Evolutionary conservation across 37 sponge, comb jelly and placozoan genomes (phyloP), one percentile per base, ranked within the genome.

Genomic region (Lycopodina hypogea): DNA sequence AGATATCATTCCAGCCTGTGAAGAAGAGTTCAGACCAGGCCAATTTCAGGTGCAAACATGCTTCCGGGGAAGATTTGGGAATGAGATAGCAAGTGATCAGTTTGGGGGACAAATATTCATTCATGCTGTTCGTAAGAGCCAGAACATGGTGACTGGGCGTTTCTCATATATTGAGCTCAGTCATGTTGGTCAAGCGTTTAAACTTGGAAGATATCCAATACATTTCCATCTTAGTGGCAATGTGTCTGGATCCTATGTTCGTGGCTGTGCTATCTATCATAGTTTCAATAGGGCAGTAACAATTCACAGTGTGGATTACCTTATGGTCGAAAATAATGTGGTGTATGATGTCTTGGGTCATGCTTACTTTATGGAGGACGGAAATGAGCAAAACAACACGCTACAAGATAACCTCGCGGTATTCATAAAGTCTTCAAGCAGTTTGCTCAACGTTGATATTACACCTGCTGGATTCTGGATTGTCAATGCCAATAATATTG

Each of bases 71-170:
- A 76, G 95, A 22, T 97, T 94, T 65, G 95, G 97, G 3, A 81
- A 67, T 28, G 93, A 91, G 68, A 63, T 77, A 8, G 75, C 76
- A 22, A 85, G 72, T 42, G 97, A 97, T 42, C 88, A 94, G 74
- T 97, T 97, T 79, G 97, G 97, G n/a, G 87, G 89, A 22, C 95
- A 97, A 50, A 92, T 97, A 53, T 94, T 97, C 93, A 81, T 97
- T 50, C 93, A 92, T 78, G 90, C 91, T 26, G 72, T 71, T 23
- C 80, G 39, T 15, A 78, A 80, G 75, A 76, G 76, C 42, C 41
- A 73, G 12, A 77, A 69, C 26, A 57, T 83, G 37, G 89, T 92
- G 30, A 67, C 68, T 51, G 97, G 90, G 23, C 75, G 95, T 35
- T 74, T 97, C 21, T 85, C 78, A 39, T 93, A 97, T 63, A 83